Evolutionary conservation across 2,113 vertebrate genomes (phyloP), one percentile per base, ranked within the genome.

Genomic region (Okapia johnstoni): DNA sequence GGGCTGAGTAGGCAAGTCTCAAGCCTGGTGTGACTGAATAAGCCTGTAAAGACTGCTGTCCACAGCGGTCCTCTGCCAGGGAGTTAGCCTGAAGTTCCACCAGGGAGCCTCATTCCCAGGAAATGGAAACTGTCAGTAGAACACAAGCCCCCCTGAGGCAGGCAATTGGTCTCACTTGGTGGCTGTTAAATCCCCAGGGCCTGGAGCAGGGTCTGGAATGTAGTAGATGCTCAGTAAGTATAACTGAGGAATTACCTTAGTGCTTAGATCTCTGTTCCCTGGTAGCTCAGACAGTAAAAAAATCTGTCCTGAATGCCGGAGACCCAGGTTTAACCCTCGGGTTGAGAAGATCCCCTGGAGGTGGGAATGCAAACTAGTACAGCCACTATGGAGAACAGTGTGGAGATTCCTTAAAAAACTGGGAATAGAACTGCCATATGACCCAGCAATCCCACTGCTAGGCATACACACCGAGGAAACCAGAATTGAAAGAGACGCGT

Each of bases 61-160:
- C 2, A 4, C 1, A 1, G 21, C 19, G 58, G 50, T 63, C 28
- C 48, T 88, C 36, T 6, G 0, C 16, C 61, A 28, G 7, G 25
- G 54, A 33, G 21, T 57, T 28, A 11, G 40, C 52, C 50, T 7
- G 57, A 52, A 87, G 57, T 76, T 43, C 58, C 48, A 43, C 52
- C 3, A 4, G 2, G 16, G 36, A 79, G 33, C 14, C 79, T 63
- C 55, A 11, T 40, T 73, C 23, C 43, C 13, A 60, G 54, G 50
- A 66, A 86, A 76, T 8, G 46, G 60, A 55, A 79, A 85, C 57
- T 55, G n/a, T 58, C 76, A 2, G 5, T 26, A 40, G 26, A 63
- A 79, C 21, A 23, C 1, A 55, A 43, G 25, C 0, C 7, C 23
- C 48, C 58, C 26, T 1, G 14, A 5, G 55, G 43, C 16, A 86